Conservation (phyloP, 2,113 vertebrate species). For the Sorex fumeus region DNA sequence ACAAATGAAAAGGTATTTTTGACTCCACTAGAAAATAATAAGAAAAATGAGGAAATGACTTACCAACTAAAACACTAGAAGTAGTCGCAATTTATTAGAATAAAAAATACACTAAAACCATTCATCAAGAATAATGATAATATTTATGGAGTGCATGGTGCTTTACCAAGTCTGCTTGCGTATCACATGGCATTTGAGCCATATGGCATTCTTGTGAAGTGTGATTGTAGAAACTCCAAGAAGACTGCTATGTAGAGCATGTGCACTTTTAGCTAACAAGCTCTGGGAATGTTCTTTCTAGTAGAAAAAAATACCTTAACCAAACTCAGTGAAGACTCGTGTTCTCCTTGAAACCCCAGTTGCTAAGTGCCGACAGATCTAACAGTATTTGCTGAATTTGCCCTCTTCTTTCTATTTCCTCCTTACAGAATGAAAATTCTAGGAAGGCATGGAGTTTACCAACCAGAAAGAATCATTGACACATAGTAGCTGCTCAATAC, state of each 20-base stretch:
- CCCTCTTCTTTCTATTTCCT: neutral
- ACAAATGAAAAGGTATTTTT: constrained; percentile 30
- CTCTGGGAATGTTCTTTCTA: neutral
- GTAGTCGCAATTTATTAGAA: neutral
- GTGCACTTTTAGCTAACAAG: neutral
- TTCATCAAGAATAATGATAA: neutral
- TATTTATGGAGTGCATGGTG: neutral
- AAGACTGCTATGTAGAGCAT: neutral
- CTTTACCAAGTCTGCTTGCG: neutral
- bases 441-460: neutral
- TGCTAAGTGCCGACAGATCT: neutral
- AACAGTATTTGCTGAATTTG: neutral
- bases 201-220: neutral
- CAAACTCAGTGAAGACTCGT: neutral
- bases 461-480: neutral
- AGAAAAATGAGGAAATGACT: neutral
- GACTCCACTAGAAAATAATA: neutral
- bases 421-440: neutral
- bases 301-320: neutral
- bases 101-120: neutral
- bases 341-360: neutral
- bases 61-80: neutral
- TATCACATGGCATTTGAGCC: neutral
- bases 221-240: too few relatives aligned
- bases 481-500: neutral